Evolutionary conservation across 1,140 invertebrate genomes (phyloP).

Genomic region (Drosophila carrolli): DNA sequence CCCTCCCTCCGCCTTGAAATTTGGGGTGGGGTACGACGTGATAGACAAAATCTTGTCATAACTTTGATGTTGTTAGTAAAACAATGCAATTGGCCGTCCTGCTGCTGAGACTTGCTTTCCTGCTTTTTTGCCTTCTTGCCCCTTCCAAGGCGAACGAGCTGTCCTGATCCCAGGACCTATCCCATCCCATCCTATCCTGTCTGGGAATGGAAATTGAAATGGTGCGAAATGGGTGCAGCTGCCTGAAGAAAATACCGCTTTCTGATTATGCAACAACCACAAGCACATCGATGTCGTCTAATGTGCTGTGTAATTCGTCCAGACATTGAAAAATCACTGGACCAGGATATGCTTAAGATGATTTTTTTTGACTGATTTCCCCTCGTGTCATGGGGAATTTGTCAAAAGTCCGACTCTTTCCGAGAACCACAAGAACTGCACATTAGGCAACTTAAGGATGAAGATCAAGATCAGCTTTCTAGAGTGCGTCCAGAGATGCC

Average conservation of each 20-base stretch:
- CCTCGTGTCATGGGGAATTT: slow-evolving; percentile 47
- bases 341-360: slow-evolving; percentile 41
- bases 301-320: slow-evolving; percentile 71
- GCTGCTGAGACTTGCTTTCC: slow-evolving; percentile 29
- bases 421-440: slow-evolving; percentile 65
- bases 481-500: slow-evolving; percentile 44
- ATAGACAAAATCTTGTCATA: slow-evolving; percentile 84
- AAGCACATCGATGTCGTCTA: slow-evolving; percentile 56
- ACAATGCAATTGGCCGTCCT: slow-evolving; percentile 70
- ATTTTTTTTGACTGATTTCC: slow-evolving; percentile 57
- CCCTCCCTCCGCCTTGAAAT: slow-evolving; percentile 35
- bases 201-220: slow-evolving; percentile 66
- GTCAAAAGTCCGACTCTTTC: slow-evolving; percentile 56
- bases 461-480: slow-evolving; percentile 57
- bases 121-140: slow-evolving; percentile 30
- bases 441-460: slow-evolving; percentile 41
- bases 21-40: slow-evolving; percentile 44
- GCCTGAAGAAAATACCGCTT: slow-evolving; percentile 28
- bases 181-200: slow-evolving; percentile 35
- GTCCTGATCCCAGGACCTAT: slow-evolving; percentile 7
- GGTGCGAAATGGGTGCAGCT: slow-evolving; percentile 72
- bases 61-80: slow-evolving; percentile 83
- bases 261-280: slow-evolving; percentile 67
- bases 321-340: slow-evolving; percentile 78
- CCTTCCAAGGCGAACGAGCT: slow-evolving; percentile 57